A percentile compares a stretch with the other conserved stretches of the same genome.
These are phyloP conservation scores for Platysternon megacephalum DNA, from an alignment of 2,113 vertebrate genomes.

Conservation along the genomic window DNA sequence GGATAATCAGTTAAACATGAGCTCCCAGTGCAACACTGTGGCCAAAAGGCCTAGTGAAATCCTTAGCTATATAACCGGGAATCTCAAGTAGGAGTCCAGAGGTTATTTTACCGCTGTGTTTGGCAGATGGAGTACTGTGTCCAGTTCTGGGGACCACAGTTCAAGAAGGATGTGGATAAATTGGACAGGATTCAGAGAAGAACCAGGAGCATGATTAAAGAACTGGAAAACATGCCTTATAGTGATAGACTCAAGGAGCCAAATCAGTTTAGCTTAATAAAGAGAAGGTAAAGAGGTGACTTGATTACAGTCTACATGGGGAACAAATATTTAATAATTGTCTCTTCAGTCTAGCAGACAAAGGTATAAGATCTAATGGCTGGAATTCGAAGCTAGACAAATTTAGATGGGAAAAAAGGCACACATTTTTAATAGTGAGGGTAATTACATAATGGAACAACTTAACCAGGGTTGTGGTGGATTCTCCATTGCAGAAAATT, in stretches of 20 bases:
- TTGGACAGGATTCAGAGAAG: not conserved
- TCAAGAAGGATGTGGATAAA: not conserved
- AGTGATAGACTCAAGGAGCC: not conserved
- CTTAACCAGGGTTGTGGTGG: rapidly evolving
- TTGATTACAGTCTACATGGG: not conserved
- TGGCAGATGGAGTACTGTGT: not conserved
- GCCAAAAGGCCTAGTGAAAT: not conserved
- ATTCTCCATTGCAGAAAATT: not conserved
- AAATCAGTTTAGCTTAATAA: not conserved
- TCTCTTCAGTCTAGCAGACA: not conserved
- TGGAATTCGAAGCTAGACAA: not conserved
- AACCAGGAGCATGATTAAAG: not conserved
- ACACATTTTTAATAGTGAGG: not conserved
- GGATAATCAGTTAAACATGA: not conserved
- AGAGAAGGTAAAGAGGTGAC: not conserved
- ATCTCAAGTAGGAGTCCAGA: too few relatives aligned
- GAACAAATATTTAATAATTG: not conserved
- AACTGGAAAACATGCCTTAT: not conserved
- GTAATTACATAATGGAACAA: not conserved
- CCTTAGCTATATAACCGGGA: not conserved
- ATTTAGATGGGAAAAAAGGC: not conserved
- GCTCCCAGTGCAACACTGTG: not conserved
- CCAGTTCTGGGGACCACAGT: not conserved
- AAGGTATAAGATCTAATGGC: not conserved
- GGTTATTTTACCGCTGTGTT: not conserved